Evolutionary conservation across 1,140 invertebrate genomes (phyloP), one percentile per base, ranked within the genome.

Genomic region (Scaptomyza hsui): DNA sequence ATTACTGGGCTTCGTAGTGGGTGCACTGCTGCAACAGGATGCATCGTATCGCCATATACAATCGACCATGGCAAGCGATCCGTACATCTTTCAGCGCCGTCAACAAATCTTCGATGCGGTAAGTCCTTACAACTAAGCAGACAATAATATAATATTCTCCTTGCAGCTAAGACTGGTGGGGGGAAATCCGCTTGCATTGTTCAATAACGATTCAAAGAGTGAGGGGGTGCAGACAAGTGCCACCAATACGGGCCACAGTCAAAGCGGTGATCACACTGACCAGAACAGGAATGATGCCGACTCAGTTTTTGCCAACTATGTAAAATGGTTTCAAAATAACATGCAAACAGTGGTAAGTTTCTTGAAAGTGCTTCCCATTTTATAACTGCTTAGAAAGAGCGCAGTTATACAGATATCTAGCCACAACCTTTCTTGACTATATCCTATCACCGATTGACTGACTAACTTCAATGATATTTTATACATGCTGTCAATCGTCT

Each of bases 21-120:
- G 82, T 3, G 82, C 67, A 2, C 9, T 86, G 4, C n/a, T 47
- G 7, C 82, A 86, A 37, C 82, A 86, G 53, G 60, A 88, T 35
- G 44, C 76, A 12, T 69, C 78, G 1, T 75, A 49, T 44, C 79
- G 67, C 2, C 55, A 41, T 35, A 65, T 86, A 4, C 74, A 62
- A 1, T 10, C 24, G 12, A 7, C 64, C 0, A 77, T 88, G 74
- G 32, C 18, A 0, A 45, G 1, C 0, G 78, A 86, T 72, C 67
- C 82, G 0, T 86, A 86, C 47, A 52, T 82, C 5, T 86, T 26
- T 35, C 42, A 57, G 4, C 49, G 74, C 12, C 74, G 82, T 0
- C 18, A 55, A 3, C 52, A 53, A 4, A 75, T 86, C 16, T 86
- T 48, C 35, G 29, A 13, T 9, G 70, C 82, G 41, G 82, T 86